These are phyloP conservation scores for Rhynchonycteris naso DNA, from an alignment of 2,797 vertebrate species.

Conservation along the genomic window DNA sequence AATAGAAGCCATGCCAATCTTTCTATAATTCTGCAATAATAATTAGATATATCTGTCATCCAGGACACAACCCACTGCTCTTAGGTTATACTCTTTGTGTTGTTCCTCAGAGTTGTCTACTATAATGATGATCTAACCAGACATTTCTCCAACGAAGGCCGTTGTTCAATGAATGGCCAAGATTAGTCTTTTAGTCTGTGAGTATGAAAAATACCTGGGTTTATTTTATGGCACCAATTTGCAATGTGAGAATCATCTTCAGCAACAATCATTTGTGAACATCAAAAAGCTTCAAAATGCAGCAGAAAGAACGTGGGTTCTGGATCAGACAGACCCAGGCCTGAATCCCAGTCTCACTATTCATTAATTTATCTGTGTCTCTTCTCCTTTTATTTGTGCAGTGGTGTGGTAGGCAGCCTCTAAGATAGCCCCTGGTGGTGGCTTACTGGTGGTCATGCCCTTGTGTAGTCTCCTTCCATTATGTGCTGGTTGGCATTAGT, in stretches of 20 bases:
- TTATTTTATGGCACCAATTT: slow-evolving; percentile 16
- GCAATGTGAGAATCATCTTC: not conserved
- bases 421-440: not conserved
- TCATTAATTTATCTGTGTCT: not conserved
- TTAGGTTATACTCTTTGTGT: not conserved
- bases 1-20: not conserved
- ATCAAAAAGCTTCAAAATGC: not conserved
- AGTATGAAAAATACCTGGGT: not conserved
- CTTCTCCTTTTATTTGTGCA: not conserved
- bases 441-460: not conserved
- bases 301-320: not conserved
- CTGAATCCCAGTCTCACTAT: not conserved
- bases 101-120: not conserved
- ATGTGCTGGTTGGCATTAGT: not conserved
- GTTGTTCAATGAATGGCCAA: not conserved
- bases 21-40: not conserved
- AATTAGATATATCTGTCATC: not conserved
- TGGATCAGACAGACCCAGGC: not conserved
- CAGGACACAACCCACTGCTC: not conserved
- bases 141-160: not conserved
- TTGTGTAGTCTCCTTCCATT: not conserved
- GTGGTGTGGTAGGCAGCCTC: not conserved
- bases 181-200: not conserved
- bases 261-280: not conserved
- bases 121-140: not conserved